phyloP scores from a whole-genome alignment of 2,888 invertebrate genomes.

The Tiphia femorata region DNA sequence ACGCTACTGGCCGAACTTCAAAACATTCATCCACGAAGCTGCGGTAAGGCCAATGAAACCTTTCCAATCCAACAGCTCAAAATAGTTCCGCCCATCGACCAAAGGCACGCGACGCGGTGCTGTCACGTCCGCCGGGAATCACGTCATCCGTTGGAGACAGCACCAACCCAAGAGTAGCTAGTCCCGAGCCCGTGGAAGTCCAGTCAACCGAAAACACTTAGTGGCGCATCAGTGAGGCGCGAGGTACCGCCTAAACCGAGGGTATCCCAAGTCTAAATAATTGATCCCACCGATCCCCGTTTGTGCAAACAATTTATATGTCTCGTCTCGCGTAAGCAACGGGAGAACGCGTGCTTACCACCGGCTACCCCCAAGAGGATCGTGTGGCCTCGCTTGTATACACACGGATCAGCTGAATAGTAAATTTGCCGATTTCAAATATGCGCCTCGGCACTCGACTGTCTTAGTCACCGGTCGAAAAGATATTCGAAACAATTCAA shows the following conservation, averaged over 20 bases:
- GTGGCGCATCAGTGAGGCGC: conserved; percentile 35
- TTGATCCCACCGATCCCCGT: conserved; percentile 38
- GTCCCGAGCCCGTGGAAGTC: conserved; percentile 18
- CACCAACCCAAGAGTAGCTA: neutral
- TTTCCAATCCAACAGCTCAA: too few relatives aligned
- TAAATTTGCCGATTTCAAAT: too few relatives aligned
- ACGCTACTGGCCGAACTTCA: too few relatives aligned
- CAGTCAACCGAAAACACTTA: conserved; percentile 59
- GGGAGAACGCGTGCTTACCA: too few relatives aligned
- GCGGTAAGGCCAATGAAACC: too few relatives aligned
- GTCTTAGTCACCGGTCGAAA: too few relatives aligned
- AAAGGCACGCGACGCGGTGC: conserved; percentile 3
- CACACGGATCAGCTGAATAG: too few relatives aligned
- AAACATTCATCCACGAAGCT: too few relatives aligned
- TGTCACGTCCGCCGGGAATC: conserved; percentile 21
- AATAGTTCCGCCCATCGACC: neutral
- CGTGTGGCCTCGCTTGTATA: too few relatives aligned
- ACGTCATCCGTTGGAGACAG: conserved; percentile 1
- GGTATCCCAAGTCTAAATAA: conserved; percentile 49
- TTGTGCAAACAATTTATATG: conserved; percentile 49
- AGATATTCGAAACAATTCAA: too few relatives aligned
- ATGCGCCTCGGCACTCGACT: too few relatives aligned
- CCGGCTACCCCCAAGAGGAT: too few relatives aligned
- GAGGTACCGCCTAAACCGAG: conserved; percentile 14
- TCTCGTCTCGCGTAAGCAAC: conserved; percentile 34